phyloP scores from a whole-genome alignment of 2,888 invertebrate species.

The Machimus rusticus region DNA sequence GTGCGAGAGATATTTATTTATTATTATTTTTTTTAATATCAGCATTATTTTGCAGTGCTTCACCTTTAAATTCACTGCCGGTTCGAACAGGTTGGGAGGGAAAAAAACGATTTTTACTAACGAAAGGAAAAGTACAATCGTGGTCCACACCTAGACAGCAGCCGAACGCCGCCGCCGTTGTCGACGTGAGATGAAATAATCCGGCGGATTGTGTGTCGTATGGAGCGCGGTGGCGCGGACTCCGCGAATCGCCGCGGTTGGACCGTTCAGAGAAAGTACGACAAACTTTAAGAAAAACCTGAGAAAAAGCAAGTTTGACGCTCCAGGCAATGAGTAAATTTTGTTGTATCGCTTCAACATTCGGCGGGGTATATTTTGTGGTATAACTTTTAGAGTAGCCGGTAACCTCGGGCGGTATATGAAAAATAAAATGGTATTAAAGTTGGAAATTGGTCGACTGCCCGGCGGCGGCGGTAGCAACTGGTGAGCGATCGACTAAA shows the following conservation, averaged over 20 bases:
- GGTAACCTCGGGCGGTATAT: not conserved
- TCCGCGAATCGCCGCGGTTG: not conserved
- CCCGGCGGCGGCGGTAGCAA: not conserved
- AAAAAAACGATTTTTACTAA: not conserved
- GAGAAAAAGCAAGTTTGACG: constrained; percentile 11
- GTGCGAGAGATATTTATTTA: not conserved
- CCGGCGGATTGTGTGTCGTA: not conserved
- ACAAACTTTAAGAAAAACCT: not conserved
- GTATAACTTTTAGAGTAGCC: not conserved
- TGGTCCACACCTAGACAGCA: constrained; percentile 9
- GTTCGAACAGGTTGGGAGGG: not conserved
- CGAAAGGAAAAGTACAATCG: constrained; percentile 31
- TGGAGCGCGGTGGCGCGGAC: not conserved
- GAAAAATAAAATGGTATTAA: not conserved
- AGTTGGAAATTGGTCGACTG: not conserved
- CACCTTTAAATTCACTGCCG: not conserved
- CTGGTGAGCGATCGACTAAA: not conserved
- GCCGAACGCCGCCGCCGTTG: not conserved
- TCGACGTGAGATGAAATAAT: not conserved
- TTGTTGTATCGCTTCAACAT: not conserved
- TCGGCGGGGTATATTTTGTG: not conserved
- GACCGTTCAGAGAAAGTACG: not conserved
- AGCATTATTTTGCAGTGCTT: not conserved
- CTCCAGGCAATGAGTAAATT: not conserved
- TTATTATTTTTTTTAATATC: not conserved